Conservation (phyloP, 2,888 invertebrate genomes). For the Nemoura dubitans region DNA sequence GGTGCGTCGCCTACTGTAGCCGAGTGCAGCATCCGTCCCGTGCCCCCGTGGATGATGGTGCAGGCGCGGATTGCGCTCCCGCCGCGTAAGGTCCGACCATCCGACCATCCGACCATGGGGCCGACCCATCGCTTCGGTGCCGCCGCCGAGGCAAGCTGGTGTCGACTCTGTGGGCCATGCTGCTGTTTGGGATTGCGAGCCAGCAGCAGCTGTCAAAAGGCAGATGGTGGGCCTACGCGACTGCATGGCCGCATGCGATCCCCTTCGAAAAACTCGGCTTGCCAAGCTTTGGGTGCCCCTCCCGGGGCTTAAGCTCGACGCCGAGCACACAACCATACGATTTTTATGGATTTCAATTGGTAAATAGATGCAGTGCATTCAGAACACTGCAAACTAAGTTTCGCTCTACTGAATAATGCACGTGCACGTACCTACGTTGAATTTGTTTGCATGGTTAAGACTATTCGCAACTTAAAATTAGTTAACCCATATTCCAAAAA, state of each 20-base stretch:
- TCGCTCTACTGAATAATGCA: too few relatives aligned
- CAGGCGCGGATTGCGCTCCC: too few relatives aligned
- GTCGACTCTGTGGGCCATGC: background rate
- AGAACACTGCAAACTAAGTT: too few relatives aligned
- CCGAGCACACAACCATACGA: background rate
- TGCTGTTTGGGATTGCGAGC: background rate
- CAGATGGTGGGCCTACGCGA: background rate
- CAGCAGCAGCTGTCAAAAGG: background rate
- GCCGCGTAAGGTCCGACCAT: background rate
- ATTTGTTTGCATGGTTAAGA: background rate
- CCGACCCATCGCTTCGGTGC: background rate
- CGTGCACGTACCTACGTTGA: too few relatives aligned
- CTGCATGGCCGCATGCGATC: too few relatives aligned
- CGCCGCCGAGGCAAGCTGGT: background rate
- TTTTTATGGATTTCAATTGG: background rate
- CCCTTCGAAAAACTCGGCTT: too few relatives aligned
- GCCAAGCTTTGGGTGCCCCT: background rate
- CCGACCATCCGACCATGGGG: background rate
- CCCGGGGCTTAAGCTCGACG: background rate
- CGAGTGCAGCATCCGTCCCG: too few relatives aligned
- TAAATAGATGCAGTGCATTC: background rate
- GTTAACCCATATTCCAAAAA: background rate
- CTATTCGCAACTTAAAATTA: background rate
- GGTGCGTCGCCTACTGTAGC: background rate
- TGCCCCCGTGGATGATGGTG: too few relatives aligned